phyloP scores from a whole-genome alignment of 1,140 invertebrate genomes.

The Diabrotica virgifera region DNA sequence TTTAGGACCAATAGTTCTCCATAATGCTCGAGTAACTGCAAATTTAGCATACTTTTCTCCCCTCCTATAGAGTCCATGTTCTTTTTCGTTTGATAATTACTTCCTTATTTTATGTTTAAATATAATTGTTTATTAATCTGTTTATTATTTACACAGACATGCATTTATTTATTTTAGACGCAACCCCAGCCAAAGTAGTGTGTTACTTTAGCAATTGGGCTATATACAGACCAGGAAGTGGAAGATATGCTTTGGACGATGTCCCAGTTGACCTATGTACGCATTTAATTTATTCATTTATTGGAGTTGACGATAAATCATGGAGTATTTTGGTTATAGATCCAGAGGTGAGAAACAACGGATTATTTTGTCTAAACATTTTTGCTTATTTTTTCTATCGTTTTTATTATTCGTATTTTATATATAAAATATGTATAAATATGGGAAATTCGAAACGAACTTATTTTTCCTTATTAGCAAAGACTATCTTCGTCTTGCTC shows the following conservation, averaged over 20 bases:
- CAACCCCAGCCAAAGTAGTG: conserved; percentile 60
- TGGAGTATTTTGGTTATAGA: conserved; percentile 79
- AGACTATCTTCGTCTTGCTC: too few relatives aligned
- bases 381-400: too few relatives aligned
- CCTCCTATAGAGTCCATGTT: too few relatives aligned
- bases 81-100: neutral
- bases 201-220: conserved; percentile 94
- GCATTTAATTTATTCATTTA: conserved; percentile 87
- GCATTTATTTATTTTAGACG: conserved; percentile 18
- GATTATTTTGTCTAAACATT: too few relatives aligned
- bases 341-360: conserved; percentile 61
- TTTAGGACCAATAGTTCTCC: too few relatives aligned
- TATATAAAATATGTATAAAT: too few relatives aligned
- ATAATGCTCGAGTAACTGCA: too few relatives aligned
- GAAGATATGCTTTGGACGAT: conserved; percentile 78
- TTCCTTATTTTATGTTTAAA: neutral
- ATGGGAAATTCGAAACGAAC: too few relatives aligned
- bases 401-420: too few relatives aligned
- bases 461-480: too few relatives aligned
- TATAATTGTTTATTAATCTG: too few relatives aligned
- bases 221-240: conserved; percentile 77
- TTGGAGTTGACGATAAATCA: conserved; percentile 74
- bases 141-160: neutral
- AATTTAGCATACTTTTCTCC: too few relatives aligned
- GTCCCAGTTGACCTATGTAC: conserved; percentile 81